Conservation (phyloP, 2,888 invertebrate genomes). For the Campoletis raptor region DNA sequence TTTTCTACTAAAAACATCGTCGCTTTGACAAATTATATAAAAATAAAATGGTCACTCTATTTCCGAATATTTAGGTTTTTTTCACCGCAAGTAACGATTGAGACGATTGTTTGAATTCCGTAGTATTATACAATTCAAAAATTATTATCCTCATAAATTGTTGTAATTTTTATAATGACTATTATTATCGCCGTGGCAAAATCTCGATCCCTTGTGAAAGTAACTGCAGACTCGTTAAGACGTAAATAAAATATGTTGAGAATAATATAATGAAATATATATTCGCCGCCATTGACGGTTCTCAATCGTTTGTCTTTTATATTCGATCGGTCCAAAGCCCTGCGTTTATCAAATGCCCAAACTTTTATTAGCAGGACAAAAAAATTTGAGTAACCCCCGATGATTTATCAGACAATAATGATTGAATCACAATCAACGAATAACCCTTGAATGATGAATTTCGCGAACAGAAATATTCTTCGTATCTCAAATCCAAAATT, state of each 20-base stretch:
- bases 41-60: not conserved
- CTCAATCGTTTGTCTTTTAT: conserved; percentile 41
- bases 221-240: conserved; percentile 2
- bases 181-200: conserved; percentile 57
- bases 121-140: not conserved
- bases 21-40: not conserved
- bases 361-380: not conserved
- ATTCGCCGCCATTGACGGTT: conserved; percentile 29
- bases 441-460: not conserved
- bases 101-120: not conserved
- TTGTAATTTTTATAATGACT: not conserved
- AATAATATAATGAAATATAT: not conserved
- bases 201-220: conserved; percentile 57
- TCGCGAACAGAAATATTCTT: not conserved
- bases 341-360: not conserved
- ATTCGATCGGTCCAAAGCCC: not conserved
- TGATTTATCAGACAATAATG: not conserved
- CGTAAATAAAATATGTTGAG: not conserved
- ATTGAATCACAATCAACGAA: too few relatives aligned
- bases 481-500: not conserved
- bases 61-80: not conserved
- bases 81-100: not conserved
- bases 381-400: not conserved
- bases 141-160: not conserved
- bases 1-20: not conserved